These are phyloP conservation scores for Otolemur crassicaudatus DNA, from an alignment of 2,797 vertebrate genomes.

Conservation along the genomic window DNA sequence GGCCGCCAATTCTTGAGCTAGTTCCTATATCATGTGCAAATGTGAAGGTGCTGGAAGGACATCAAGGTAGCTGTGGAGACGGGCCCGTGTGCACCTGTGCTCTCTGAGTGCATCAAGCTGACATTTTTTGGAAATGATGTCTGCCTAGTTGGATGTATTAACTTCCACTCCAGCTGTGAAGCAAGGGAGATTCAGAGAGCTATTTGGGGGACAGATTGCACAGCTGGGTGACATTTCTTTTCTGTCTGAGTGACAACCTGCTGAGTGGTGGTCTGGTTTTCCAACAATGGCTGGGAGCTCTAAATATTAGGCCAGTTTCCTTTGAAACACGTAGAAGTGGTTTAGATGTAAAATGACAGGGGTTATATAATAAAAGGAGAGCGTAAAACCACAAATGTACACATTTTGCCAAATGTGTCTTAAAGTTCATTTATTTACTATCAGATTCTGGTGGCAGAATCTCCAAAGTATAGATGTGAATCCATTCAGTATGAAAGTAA, in stretches of 20 bases:
- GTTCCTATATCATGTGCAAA: neutral
- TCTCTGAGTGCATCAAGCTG: neutral
- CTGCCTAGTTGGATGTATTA: constrained; percentile 36
- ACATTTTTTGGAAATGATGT: constrained; percentile 64
- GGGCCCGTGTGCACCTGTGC: neutral
- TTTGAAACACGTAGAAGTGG: neutral
- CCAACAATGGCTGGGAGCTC: constrained; percentile 28
- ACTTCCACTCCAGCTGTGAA: constrained; percentile 53
- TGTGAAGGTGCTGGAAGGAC: neutral
- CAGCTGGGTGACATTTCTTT: constrained; percentile 71
- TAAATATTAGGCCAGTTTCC: constrained; percentile 30
- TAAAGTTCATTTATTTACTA: neutral
- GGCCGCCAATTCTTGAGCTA: neutral
- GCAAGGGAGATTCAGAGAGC: constrained; percentile 49
- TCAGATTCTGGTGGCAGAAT: neutral
- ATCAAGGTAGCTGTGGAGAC: neutral
- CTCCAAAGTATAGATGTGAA: neutral
- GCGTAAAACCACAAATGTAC: neutral
- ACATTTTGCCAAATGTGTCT: neutral
- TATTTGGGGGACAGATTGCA: constrained; percentile 45
- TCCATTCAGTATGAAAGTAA: constrained; percentile 10
- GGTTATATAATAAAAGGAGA: neutral
- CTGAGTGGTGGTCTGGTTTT: constrained; percentile 46
- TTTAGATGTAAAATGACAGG: neutral
- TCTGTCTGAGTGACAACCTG: constrained; percentile 61